phyloP scores from a whole-genome alignment of 2,113 vertebrate genomes.

The Callithrix jacchus region DNA sequence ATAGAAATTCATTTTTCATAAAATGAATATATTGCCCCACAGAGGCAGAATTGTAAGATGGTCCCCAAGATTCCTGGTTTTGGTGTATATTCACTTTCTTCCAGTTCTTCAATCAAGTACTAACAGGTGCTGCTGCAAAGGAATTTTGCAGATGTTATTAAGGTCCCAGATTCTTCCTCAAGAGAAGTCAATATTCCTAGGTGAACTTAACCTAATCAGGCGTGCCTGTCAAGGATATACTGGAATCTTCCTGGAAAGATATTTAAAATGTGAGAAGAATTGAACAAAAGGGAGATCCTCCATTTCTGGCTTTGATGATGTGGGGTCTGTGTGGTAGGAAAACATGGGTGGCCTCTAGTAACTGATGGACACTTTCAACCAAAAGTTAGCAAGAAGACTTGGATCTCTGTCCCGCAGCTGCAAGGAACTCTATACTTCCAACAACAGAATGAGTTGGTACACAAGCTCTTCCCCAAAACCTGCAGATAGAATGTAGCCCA shows the following conservation, averaged over 20 bases:
- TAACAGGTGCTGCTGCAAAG: not conserved
- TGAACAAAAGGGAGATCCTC: not conserved
- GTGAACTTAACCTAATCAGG: not conserved
- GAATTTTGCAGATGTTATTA: not conserved
- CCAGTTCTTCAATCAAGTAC: not conserved
- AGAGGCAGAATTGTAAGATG: not conserved
- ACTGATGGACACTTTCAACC: too few relatives aligned
- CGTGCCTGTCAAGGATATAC: not conserved
- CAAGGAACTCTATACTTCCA: not conserved
- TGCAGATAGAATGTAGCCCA: not conserved
- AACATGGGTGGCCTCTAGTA: fast-evolving
- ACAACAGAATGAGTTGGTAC: not conserved
- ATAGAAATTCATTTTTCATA: not conserved
- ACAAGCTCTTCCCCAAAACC: not conserved
- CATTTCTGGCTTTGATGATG: not conserved
- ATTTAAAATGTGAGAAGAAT: not conserved
- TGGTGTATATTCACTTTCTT: not conserved
- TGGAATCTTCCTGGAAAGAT: not conserved
- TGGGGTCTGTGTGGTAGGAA: not conserved
- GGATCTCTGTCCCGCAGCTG: not conserved
- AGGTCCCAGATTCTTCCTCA: not conserved
- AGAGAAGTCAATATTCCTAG: not conserved
- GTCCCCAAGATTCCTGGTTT: not conserved
- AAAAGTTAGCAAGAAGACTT: not conserved
- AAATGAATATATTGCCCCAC: not conserved